A percentile compares a stretch with the other conserved stretches of the same genome.
These are phyloP conservation scores for human (Homo sapiens) DNA, from an alignment of 2,113 vertebrate genomes.

Conservation along the genomic window GRCh38 chr1:32154501-32155000, in stretches of 20 bases:
- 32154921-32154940: too few species aligned
- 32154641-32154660: conserved; percentile 98
- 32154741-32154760: background rate
- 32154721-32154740: conserved; percentile 79
- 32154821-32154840: background rate
- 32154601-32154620: conserved; percentile 95
- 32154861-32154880: too few species aligned
- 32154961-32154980: too few species aligned
- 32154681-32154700: conserved; percentile 97
- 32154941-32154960: too few species aligned
- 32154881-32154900: too few species aligned
- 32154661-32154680: conserved; percentile 96
- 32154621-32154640: conserved; percentile 99
- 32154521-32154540: background rate
- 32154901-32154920: too few species aligned
- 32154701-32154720: conserved; percentile 99
- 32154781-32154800: background rate
- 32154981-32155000: too few species aligned
- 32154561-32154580: background rate
- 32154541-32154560: background rate
- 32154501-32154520: fast-evolving
- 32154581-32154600: conserved; percentile 94
- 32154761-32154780: background rate
- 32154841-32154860: too few species aligned
- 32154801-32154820: background rate